Conservation (phyloP, 2,888 invertebrate species). For the Sphecodes monilicornis region DNA sequence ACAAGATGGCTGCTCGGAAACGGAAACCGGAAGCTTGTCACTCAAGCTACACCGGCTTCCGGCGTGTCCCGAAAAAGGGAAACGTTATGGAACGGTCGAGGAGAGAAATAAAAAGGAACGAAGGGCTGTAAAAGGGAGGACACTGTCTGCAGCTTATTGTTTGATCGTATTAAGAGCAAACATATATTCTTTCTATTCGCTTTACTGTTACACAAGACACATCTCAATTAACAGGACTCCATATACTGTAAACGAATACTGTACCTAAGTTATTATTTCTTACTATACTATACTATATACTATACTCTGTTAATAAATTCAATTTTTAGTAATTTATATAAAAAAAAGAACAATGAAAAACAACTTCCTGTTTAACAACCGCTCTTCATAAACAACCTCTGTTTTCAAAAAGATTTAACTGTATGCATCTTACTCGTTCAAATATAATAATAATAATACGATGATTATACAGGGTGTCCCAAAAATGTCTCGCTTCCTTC, state of each 20-base stretch:
- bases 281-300: no score
- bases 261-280: no score
- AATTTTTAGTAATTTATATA: no score
- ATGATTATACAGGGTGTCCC: no score
- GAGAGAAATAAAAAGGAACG: conserved; percentile 48
- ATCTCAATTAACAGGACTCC: neutral
- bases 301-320: no score
- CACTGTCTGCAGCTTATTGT: conserved; percentile 53
- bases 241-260: no score
- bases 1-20: conserved; percentile 84
- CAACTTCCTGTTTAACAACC: no score
- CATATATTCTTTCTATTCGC: neutral
- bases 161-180: conserved; percentile 36
- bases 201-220: neutral
- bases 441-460: no score
- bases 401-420: neutral
- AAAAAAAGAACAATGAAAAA: no score
- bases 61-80: conserved; percentile 80
- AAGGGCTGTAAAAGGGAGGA: conserved; percentile 15
- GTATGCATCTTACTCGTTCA: no score
- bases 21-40: conserved; percentile 84
- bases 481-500: no score
- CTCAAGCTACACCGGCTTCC: conserved; percentile 83
- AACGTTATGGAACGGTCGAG: conserved; percentile 61
- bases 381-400: no score